Evolutionary conservation across 2,113 vertebrate species (phyloP), one percentile per base, ranked within the genome.

Genomic region (Noctilio leporinus): DNA sequence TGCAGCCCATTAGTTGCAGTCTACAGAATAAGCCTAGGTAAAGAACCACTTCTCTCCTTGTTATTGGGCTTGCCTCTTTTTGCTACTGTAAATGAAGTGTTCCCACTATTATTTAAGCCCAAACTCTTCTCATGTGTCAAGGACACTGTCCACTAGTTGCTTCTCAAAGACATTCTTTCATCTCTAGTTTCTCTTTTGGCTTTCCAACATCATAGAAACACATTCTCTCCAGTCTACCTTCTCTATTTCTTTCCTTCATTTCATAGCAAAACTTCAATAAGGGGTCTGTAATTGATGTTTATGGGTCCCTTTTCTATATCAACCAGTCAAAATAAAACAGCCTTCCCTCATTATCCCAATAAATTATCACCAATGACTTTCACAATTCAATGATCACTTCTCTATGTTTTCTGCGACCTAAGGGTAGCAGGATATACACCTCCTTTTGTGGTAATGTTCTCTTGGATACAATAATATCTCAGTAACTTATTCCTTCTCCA

Each of bases 371-470:
- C 9, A 65, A 33, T 35, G 24, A 64, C 14, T 10, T 80, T 3
- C 33, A 30, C 30, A 59, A 49, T 28, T 8, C 49, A 19, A 16
- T 77, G 15, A 5, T 40, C 35, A 26, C 1, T 86, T 55, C 9
- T 49, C 8, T 83, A 12, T 35, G 33, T 35, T 62, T 91, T 95
- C 5, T 4, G 59, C 22, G 24, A 70, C 12, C 28, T 20, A 43
- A 51, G 8, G 45, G 17, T n/a, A 40, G 3, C 3, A 59, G 2
- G n/a, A 30, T 7, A 3, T 33, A 33, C 8, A 0, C 1, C 2
- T 59, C 5, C 9, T 49, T 53, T 80, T 76, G 26, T 1, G 53
- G 35, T 72, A 30, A 45, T 4, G 43, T 73, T n/a, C 7, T 64
- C 12, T 30, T 47, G 5, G 40, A 20, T 20, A 43, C 2, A 12